These are phyloP conservation scores for Eupithecia insigniata DNA, from an alignment of 2,888 invertebrate genomes.

Conservation along the genomic window DNA sequence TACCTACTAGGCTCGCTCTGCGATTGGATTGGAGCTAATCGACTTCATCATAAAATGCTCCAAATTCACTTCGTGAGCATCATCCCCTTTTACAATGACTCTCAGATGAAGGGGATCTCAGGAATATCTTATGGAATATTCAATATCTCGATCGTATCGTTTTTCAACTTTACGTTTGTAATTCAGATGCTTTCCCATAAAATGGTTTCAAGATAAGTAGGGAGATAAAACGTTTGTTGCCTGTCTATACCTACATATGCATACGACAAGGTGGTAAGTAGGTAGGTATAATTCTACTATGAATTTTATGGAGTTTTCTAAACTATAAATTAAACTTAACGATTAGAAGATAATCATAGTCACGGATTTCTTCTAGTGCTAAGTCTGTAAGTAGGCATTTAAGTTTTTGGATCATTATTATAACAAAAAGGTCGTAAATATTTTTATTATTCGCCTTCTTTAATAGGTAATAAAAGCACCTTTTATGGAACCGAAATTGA, in stretches of 20 bases:
- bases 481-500: constrained; percentile 9
- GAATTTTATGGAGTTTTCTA: not conserved
- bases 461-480: constrained; percentile 19
- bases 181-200: not conserved
- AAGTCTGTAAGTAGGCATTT: not conserved
- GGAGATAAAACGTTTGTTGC: not conserved
- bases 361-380: not conserved
- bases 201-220: not conserved
- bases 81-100: constrained; percentile 57
- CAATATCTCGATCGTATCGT: constrained; percentile 27
- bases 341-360: not conserved
- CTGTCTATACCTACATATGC: too few relatives aligned
- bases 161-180: constrained; percentile 25
- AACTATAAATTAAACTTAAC: constrained; percentile 13
- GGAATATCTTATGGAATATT: constrained; percentile 36
- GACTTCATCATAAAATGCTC: constrained; percentile 66
- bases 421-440: constrained; percentile 16
- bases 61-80: constrained; percentile 66
- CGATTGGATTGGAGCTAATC: constrained; percentile 45
- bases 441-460: constrained; percentile 15
- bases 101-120: constrained; percentile 53
- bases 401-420: not conserved
- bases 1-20: not conserved
- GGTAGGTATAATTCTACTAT: not conserved
- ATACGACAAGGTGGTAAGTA: not conserved